Evolutionary conservation across 2,888 invertebrate genomes (phyloP).

Genomic region (Rutpela maculata): DNA sequence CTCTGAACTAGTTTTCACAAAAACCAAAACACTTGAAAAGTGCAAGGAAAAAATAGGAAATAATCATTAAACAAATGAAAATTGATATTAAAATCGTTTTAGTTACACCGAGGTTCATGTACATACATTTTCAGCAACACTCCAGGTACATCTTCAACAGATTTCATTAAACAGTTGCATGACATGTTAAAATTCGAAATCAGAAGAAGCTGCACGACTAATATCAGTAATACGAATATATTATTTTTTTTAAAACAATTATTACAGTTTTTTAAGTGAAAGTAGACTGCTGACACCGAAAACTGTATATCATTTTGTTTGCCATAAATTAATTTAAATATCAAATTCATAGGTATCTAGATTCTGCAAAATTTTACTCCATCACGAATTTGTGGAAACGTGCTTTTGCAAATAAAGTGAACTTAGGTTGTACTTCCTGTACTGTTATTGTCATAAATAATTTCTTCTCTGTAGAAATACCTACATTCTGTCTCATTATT

Average conservation of each 20-base stretch:
- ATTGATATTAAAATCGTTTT: too few species aligned
- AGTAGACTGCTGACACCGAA: not conserved
- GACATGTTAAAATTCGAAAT: not conserved
- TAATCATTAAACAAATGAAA: too few species aligned
- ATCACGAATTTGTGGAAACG: constrained; percentile 40
- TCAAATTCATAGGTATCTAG: constrained; percentile 10
- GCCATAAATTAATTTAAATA: constrained; percentile 25
- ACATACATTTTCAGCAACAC: too few species aligned
- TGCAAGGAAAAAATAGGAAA: too few species aligned
- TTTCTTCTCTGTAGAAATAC: not conserved
- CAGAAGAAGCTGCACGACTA: not conserved
- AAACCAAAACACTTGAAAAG: too few species aligned
- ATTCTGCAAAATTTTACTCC: constrained; percentile 19
- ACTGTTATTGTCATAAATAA: not conserved
- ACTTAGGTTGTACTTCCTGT: not conserved
- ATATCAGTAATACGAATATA: not conserved
- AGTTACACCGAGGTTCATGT: too few species aligned
- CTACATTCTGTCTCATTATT: too few species aligned
- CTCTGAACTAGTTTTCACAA: too few species aligned
- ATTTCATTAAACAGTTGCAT: too few species aligned
- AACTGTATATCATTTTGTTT: not conserved
- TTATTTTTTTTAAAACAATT: not conserved
- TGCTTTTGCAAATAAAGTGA: constrained; percentile 28
- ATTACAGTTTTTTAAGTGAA: constrained; percentile 9
- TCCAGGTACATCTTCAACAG: too few species aligned